phyloP scores from a whole-genome alignment of 2,113 vertebrate genomes.

The Corvus hawaiiensis region DNA sequence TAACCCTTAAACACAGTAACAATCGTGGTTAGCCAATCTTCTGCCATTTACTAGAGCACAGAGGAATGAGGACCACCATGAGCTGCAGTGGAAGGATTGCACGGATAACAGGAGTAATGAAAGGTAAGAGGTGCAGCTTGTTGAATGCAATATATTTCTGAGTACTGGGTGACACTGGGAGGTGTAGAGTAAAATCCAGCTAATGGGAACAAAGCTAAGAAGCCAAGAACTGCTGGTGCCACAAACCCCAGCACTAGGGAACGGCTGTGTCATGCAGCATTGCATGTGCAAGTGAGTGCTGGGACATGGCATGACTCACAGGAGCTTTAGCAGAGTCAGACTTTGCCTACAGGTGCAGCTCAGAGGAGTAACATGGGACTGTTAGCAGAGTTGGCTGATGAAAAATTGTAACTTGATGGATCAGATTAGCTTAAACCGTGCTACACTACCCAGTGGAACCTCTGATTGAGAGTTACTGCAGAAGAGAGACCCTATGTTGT shows the following conservation, averaged over 20 bases:
- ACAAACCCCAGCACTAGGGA: not conserved
- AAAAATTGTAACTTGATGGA: not conserved
- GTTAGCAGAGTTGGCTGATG: not conserved
- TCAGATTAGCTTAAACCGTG: not conserved
- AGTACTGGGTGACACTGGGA: not conserved
- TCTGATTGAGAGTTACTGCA: not conserved
- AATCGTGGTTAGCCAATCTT: not conserved
- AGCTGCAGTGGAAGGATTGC: not conserved
- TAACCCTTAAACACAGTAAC: no score
- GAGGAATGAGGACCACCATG: not conserved
- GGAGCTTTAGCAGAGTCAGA: not conserved
- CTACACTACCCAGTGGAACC: not conserved
- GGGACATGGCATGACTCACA: fast-evolving
- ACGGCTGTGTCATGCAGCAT: fast-evolving
- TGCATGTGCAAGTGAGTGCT: not conserved
- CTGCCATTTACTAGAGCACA: not conserved
- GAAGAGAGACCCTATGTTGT: not conserved
- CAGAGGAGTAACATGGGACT: not conserved
- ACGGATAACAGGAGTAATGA: not conserved
- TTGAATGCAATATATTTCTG: not conserved
- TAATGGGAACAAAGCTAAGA: not conserved
- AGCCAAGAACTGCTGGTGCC: not conserved
- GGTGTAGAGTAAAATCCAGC: not conserved
- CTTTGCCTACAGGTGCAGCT: not conserved
- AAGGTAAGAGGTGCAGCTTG: not conserved